phyloP scores from a whole-genome alignment of 1,140 invertebrate species.

The Sweltsa coloradensis region DNA sequence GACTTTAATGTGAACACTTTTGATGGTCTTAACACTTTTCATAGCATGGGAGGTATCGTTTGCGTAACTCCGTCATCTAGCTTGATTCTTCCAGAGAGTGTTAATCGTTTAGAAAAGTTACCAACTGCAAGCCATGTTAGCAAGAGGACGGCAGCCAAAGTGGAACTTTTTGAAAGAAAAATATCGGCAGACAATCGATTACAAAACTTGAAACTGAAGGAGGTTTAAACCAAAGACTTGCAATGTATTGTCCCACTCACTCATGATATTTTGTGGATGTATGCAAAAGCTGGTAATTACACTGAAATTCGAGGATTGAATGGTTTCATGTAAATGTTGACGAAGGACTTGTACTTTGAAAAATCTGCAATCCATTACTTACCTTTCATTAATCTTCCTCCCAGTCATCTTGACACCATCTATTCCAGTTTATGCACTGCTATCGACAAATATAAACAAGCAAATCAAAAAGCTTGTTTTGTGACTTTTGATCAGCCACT shows the following conservation, averaged over 20 bases:
- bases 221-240: background rate
- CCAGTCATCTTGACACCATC: slow-evolving; percentile 18
- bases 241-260: slow-evolving; percentile 1
- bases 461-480: slow-evolving; percentile 19
- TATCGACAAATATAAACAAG: slow-evolving; percentile 8
- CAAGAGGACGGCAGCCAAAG: background rate
- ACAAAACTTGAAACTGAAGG: background rate
- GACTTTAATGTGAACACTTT: slow-evolving; percentile 21
- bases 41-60: slow-evolving; percentile 21
- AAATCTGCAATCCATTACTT: slow-evolving; percentile 12
- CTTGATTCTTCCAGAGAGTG: background rate
- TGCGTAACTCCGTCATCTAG: slow-evolving; percentile 14
- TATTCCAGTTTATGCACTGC: slow-evolving; percentile 16
- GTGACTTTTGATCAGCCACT: slow-evolving; percentile 27
- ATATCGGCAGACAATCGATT: background rate
- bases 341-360: slow-evolving; percentile 9
- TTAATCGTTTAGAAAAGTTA: background rate
- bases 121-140: background rate
- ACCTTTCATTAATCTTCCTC: slow-evolving; percentile 21
- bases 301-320: slow-evolving; percentile 18
- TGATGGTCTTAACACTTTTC: slow-evolving; percentile 22
- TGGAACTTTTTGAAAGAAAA: background rate
- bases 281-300: background rate
- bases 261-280: background rate
- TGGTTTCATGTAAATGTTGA: slow-evolving; percentile 17